Conservation (phyloP, 2,797 vertebrate species). For the Poeciliopsis paucimaculata region DNA sequence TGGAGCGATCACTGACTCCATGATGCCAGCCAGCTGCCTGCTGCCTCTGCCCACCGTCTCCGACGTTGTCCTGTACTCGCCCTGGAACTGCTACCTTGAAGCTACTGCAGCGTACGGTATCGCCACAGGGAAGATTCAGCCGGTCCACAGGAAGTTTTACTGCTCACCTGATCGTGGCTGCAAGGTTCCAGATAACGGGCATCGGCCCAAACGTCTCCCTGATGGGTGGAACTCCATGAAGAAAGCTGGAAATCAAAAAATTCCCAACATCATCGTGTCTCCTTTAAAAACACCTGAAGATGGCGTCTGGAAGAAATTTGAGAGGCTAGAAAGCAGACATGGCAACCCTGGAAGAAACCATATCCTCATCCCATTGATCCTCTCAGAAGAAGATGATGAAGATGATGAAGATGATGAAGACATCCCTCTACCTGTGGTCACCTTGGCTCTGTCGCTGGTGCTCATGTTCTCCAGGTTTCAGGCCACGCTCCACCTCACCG, state of each 20-base stretch:
- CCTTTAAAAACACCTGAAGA: neutral
- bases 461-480: neutral
- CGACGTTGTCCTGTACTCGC: conserved; percentile 27
- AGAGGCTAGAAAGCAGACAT: neutral
- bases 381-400: neutral
- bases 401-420: neutral
- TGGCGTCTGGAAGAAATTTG: neutral
- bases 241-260: neutral
- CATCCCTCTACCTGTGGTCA: neutral
- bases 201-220: neutral
- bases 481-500: neutral
- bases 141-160: conserved; percentile 13
- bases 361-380: neutral
- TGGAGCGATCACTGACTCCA: neutral
- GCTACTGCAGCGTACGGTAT: neutral
- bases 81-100: conserved; percentile 19
- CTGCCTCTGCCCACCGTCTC: conserved; percentile 21
- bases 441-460: neutral
- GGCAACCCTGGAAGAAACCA: neutral
- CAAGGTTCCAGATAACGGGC: neutral
- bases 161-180: neutral
- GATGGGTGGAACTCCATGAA: neutral
- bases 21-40: conserved; percentile 20
- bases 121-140: neutral
- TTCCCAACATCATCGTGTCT: conserved; percentile 1